Evolutionary conservation across 2,888 invertebrate species (phyloP), one percentile per base, ranked within the genome.

Genomic region (Calameuta idolon): DNA sequence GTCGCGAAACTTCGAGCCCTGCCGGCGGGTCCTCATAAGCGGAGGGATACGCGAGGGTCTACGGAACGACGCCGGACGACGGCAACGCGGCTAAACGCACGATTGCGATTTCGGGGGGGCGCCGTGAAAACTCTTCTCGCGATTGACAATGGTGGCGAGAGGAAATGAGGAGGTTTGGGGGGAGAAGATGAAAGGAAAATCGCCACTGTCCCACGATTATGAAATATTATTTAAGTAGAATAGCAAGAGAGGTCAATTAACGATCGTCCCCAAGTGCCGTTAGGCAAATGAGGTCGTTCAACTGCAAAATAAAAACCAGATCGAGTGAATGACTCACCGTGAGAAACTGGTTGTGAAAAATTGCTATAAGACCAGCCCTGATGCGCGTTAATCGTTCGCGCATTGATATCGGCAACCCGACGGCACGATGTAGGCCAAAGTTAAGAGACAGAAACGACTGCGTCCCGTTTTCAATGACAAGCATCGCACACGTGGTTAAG

Each of bases 71-170:
- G 23, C 23, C 23, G 55, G 55, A 23, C 55, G 55, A 23, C 55
- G 9, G 15, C 5, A 23, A 9, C 23, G 23, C 15, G 15, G 55
- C 55, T 55, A 87, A 88, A 86, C 88, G 89, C 89, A 88, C 89
- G 90, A 88, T 86, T 85, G 81, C 82, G 86, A 84, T 84, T 83
- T 83, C 85, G 87, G 89, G 89, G 89, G 86, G 85, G 82, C 79
- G 79, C 80, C 79, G 80, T 81, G 83, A 81, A 85, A 86, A 86
- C 85, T 86, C 86, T 84, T 86, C 86, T 83, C 84, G 84, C 81
- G 81, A 23, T 23, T 85, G 78, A 81, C 80, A 81, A 81, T 81
- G 77, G 77, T 77, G 78, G 1, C n/a, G 12, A 37, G 69, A 23
- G 31, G 69, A 40, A 34, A n/a, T 3, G 30, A 15, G 68, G 33